Evolutionary conservation across 2,113 vertebrate genomes (phyloP), one percentile per base, ranked within the genome.

Genomic region (Zootoca vivipara): DNA sequence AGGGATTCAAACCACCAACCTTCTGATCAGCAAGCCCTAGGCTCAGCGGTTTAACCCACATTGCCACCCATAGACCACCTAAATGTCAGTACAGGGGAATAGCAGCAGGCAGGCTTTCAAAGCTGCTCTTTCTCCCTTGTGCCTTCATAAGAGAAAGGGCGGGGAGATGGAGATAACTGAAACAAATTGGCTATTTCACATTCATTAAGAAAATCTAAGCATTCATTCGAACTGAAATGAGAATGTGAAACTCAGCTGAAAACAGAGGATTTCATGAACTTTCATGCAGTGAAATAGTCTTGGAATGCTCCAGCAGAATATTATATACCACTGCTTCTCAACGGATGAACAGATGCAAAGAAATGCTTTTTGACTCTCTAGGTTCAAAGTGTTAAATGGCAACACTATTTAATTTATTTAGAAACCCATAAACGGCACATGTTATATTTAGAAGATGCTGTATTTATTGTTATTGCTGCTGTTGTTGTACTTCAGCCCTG

Each of bases 121-220:
- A 58, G 7, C 33, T 62, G 35, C 22, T 40, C 1, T 13, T 28
- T 75, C 28, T 1, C 26, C 69, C 80, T 8, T 7, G 6, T 85
- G 6, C 38, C 74, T 85, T 75, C 1, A 12, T 30, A 38, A 8
- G 52, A 58, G 85, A 38, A 81, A 40, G 24, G 20, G n/a, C 4
- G 42, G 4, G 28, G 15, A 80, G 65, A 18, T 26, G 1, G 10
- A 81, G 46, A 40, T 73, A 56, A 87, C 18, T 72, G 33, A 72
- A 87, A 72, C 77, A 72, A 87, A 81, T 20, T 81, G 46, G 26
- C 85, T 81, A 16, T 22, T 81, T 87, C 78, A 87, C 18, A 46
- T 38, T 87, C 83, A 35, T 28, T 26, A 35, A 73, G 24, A 85
- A 12, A 58, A 73, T 58, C 30, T 18, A 74, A n/a, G 46, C 46